Evolutionary conservation across 2,888 invertebrate genomes (phyloP).

Genomic region (Ectemnius continuus): DNA sequence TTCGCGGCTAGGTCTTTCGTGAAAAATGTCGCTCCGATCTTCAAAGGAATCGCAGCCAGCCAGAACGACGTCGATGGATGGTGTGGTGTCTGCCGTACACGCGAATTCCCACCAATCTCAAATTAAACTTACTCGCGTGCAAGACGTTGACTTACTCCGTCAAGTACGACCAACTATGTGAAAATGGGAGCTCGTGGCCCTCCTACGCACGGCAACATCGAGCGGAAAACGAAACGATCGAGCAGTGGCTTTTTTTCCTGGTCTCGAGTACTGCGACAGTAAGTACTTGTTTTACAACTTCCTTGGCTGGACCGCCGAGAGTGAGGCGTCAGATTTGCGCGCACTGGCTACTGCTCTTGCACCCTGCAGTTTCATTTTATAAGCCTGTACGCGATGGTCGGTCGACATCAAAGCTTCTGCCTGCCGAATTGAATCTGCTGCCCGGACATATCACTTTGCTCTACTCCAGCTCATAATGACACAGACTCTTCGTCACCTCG

Average conservation of each 20-base stretch:
- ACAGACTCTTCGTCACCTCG: conserved; percentile 5
- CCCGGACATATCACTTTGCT: conserved; percentile 8
- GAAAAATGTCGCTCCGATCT: conserved; percentile 35
- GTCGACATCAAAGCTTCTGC: not conserved
- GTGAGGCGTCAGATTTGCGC: too few relatives aligned
- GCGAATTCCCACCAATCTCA: conserved; percentile 45
- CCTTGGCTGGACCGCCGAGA: too few relatives aligned
- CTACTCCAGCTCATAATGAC: not conserved
- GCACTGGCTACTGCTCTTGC: conserved; percentile 8
- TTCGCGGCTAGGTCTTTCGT: conserved; percentile 1
- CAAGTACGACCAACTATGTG: conserved; percentile 39
- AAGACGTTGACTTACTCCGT: too few relatives aligned
- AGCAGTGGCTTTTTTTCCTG: not conserved
- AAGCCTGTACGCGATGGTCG: not conserved
- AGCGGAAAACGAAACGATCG: not conserved
- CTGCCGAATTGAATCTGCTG: conserved; percentile 2
- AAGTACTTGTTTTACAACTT: too few relatives aligned
- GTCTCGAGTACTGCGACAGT: too few relatives aligned
- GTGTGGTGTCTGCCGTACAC: conserved; percentile 33
- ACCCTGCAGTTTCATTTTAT: conserved; percentile 1
- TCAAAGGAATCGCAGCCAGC: conserved; percentile 47
- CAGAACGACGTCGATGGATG: conserved; percentile 54
- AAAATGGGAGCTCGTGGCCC: conserved; percentile 39
- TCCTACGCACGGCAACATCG: conserved; percentile 21
- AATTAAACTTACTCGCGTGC: conserved; percentile 54